Evolutionary conservation across 2,113 vertebrate species (phyloP), one percentile per base, ranked within the genome.

Genomic region (Alectura lathami): DNA sequence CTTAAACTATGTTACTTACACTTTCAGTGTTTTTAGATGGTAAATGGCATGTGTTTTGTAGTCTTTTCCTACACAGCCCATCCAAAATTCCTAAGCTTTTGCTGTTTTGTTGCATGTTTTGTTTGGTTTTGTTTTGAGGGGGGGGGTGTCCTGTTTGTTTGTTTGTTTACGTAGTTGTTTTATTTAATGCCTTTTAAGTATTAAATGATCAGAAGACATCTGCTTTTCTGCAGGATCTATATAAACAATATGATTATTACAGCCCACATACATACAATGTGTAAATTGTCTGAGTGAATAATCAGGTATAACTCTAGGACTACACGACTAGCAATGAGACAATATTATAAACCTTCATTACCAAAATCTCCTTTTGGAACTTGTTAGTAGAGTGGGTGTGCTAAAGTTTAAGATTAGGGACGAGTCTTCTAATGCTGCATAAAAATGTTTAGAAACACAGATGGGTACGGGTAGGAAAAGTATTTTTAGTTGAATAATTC

Each of bases 81-180:
- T 60, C 8, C 8, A 69, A 64, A 72, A 50, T 18, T 48, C 21
- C 17, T 45, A 17, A 21, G 10, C 4, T 50, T 50, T 80, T 72
- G 7, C 23, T 59, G 2, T 4, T 47, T 4, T 1, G 1, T 32
- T 20, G 2, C 34, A 13, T 36, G 11, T 20, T 48, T 48, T 24
- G 27, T 30, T 54, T 54, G 29, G 29, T 54, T 16, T 54, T 54
- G 27, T 17, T 27, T 53, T 53, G n/a, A n/a, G n/a, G n/a, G n/a
- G n/a, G n/a, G n/a, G n/a, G n/a, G n/a, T n/a, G n/a, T 53, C 13
- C 16, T 53, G 27, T 53, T 26, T 50, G 8, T 38, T 42, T 48
- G 11, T 13, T 34, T 8, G 14, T 32, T 68, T 62, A 2, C 5
- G n/a, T n/a, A n/a, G n/a, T 42, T 75, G 34, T 8, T 1, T 12